Evolutionary conservation across 2,113 vertebrate genomes (phyloP), one percentile per base, ranked within the genome.

Genomic region (Furnarius figulus): DNA sequence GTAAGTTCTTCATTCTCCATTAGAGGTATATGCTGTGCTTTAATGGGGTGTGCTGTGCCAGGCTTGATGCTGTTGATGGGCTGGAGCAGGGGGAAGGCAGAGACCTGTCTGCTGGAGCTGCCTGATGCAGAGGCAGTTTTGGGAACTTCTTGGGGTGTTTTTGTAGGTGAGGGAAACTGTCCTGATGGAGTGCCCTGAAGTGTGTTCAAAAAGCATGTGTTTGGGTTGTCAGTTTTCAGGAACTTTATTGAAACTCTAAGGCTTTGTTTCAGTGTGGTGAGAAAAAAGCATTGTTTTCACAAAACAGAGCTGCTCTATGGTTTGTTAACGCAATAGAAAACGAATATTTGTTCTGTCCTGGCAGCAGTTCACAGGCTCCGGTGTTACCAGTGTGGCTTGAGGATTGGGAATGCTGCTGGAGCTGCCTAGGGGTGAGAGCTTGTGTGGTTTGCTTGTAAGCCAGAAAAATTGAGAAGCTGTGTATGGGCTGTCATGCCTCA

Each of bases 81-180:
- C 56, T 82, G 53, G 30, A 13, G 21, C 67, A 44, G 19, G 31
- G 44, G 61, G 35, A 58, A 55, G 37, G 46, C 11, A 21, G 66
- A 55, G 66, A 70, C 11, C 61, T 28, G 14, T 39, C 61, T 80
- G 59, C 63, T 80, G 0, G 7, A 82, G 66, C 39, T 0, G 5
- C 42, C n/a, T 49, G 82, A 7, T 1, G 7, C 0, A 3, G 28
- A 80, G 55, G 33, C 0, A 0, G 8, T 35, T 84, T 61, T 14
- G 5, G 42, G 65, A 89, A 55, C 56, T 87, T 81, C 59, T 66
- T 0, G 0, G 21, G 42, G 56, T 15, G 0, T 62, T 83, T 37
- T 37, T 73, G 53, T 62, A 50, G 49, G 28, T 35, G 59, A 85
- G 42, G 33, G 72, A 42, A 35, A 3, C 35, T 25, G 65, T 59